Evolutionary conservation across 30 jellyfish, hydroid and myxozoan species (phyloP), one percentile per base, ranked within the genome.

Genomic region (Aurelia sp.): DNA sequence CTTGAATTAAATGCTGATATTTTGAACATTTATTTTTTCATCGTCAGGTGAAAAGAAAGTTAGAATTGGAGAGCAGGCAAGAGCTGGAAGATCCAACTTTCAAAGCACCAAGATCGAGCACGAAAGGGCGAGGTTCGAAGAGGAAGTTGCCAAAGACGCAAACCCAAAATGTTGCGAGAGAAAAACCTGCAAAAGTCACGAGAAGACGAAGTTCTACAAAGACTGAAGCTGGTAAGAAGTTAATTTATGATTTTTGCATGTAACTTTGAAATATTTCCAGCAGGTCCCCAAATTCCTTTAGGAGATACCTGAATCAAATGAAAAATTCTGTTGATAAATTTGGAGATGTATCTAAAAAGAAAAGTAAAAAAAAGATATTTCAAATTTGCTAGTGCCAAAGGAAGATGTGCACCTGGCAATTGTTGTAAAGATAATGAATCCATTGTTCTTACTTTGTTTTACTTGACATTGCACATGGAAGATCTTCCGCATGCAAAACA

Each of bases 21-120:
- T 13, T 71, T 33, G 62, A 71, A 22, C 40, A 21, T 71, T 20
- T 60, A 53, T 21, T 53, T 44, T 5, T 44, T 44, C 55, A 44
- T 44, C 73, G 55, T 13, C 48, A 92, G 98, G 98, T 92, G 27
- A 92, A 92, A 76, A 82, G 98, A 82, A 92, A 92, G 79, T 79
- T 92, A 60, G 98, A 92, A 65, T 73, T 92, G 84, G 98, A 92
- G 40, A 84, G 81, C 62, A 86, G 69, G 59, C 81, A 86, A 31
- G 51, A 78, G 19, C 68, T 83, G 13, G 92, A 92, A 17, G 86
- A 79, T 58, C 96, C 98, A 4, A 48, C 98, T 4, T 92, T 92
- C 61, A 92, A 92, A 74, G 67, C 98, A 20, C 98, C 98, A 19
- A 59, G 88, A 44, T 51, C 86, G 66, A 72, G 86, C 84, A 73